Percentiles rank a stretch among this genome's conserved stretches.
These are phyloP conservation scores for Nothocercus julius DNA, from an alignment of 2,113 vertebrate genomes.

Conservation along the genomic window DNA sequence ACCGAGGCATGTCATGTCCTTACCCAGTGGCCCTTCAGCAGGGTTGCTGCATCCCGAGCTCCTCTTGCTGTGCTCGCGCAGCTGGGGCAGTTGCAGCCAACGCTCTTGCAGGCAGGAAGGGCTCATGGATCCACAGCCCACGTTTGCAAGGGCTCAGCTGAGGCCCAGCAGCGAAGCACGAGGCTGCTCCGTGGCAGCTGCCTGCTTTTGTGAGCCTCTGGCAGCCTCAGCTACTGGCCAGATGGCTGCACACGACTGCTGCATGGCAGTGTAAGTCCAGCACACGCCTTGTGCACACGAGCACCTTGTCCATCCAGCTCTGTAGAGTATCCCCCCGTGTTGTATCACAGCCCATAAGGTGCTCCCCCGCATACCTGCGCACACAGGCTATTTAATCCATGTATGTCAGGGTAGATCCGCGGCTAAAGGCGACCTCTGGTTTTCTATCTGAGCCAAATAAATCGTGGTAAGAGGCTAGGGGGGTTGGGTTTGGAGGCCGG, in stretches of 20 bases:
- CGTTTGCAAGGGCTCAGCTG: background rate
- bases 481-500: background rate
- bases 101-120: background rate
- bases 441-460: background rate
- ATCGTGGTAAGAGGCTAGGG: background rate
- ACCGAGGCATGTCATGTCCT: background rate
- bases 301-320: background rate
- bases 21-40: background rate
- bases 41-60: background rate
- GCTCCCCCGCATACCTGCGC: rapidly evolving
- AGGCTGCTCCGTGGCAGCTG: background rate
- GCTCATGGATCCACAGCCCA: background rate
- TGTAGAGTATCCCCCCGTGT: background rate
- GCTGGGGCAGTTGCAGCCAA: background rate
- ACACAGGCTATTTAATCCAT: background rate
- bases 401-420: rapidly evolving
- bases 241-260: background rate
- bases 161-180: background rate
- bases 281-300: background rate
- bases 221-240: background rate
- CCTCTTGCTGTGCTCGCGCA: background rate
- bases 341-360: background rate
- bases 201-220: background rate
- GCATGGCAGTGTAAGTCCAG: background rate
- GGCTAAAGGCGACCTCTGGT: no score